These are phyloP conservation scores for Apamea sordens DNA, from an alignment of 2,888 invertebrate species.

Conservation along the genomic window DNA sequence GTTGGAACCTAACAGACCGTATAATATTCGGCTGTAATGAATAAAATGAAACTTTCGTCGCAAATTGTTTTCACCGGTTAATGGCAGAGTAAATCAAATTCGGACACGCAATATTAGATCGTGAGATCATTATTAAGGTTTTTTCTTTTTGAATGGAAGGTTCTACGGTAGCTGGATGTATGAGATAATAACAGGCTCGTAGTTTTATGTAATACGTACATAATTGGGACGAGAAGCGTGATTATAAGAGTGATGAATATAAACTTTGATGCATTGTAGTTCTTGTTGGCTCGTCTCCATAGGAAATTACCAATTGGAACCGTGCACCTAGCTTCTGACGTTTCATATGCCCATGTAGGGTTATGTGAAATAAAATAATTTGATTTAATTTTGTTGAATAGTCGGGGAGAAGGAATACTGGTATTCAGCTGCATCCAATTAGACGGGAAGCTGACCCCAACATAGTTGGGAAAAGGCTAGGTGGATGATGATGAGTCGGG, in stretches of 20 bases:
- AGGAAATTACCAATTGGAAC: not conserved
- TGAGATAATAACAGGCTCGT: slow-evolving; percentile 25
- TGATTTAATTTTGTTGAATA: too few species aligned
- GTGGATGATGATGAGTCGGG: not conserved
- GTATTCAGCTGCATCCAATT: too few species aligned
- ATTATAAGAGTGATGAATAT: not conserved
- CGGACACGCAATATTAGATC: slow-evolving; percentile 61
- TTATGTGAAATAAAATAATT: too few species aligned
- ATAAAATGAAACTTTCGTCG: slow-evolving; percentile 65
- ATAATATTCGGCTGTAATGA: slow-evolving; percentile 55
- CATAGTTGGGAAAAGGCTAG: too few species aligned
- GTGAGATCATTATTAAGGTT: slow-evolving; percentile 49
- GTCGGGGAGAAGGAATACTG: not conserved
- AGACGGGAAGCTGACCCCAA: too few species aligned
- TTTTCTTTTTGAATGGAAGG: slow-evolving; percentile 45
- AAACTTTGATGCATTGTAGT: not conserved
- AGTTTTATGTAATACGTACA: slow-evolving; percentile 32
- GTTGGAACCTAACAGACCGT: slow-evolving; percentile 57
- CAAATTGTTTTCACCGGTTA: slow-evolving; percentile 63
- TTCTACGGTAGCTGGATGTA: slow-evolving; percentile 19
- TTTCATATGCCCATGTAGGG: not conserved
- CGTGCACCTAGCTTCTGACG: not conserved
- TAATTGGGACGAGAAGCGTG: not conserved
- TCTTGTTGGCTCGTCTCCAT: not conserved
- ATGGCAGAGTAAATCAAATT: slow-evolving; percentile 44